Percentiles rank a stretch among this genome's conserved stretches.
Conservation (phyloP, 2,113 vertebrate genomes). For the Myrmecobius fasciatus region DNA sequence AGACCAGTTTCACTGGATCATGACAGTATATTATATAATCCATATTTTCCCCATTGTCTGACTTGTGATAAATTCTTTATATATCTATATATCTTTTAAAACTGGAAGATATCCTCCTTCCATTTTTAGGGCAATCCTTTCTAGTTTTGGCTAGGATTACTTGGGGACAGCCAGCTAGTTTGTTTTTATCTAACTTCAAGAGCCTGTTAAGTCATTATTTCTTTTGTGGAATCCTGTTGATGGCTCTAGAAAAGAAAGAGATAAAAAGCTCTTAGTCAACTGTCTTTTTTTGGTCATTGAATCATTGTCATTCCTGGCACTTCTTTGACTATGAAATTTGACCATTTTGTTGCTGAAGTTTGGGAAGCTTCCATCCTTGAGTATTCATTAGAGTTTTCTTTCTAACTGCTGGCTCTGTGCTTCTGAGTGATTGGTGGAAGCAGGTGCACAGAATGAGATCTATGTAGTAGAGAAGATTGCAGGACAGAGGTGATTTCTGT, state of each 20-base stretch:
- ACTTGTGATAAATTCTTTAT: neutral
- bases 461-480: neutral
- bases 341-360: slow-evolving; percentile 48
- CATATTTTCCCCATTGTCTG: neutral
- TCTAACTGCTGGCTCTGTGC: slow-evolving; percentile 22
- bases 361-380: slow-evolving; percentile 36
- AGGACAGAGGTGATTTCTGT: neutral
- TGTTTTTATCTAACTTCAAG: neutral
- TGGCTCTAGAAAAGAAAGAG: neutral
- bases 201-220: neutral
- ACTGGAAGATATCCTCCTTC: neutral
- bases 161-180: neutral
- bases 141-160: neutral
- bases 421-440: slow-evolving; percentile 24
- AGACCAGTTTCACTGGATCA: neutral
- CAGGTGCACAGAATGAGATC: slow-evolving; percentile 31
- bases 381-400: slow-evolving; percentile 55
- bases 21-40: neutral
- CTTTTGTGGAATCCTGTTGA: neutral
- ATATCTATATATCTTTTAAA: neutral
- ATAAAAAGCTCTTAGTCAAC: neutral
- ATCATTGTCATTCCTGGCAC: slow-evolving; percentile 13
- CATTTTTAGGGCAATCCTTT: neutral
- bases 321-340: slow-evolving; percentile 30
- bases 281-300: neutral